Evolutionary conservation across 2,888 invertebrate genomes (phyloP).

Genomic region (Bellardia pandia): DNA sequence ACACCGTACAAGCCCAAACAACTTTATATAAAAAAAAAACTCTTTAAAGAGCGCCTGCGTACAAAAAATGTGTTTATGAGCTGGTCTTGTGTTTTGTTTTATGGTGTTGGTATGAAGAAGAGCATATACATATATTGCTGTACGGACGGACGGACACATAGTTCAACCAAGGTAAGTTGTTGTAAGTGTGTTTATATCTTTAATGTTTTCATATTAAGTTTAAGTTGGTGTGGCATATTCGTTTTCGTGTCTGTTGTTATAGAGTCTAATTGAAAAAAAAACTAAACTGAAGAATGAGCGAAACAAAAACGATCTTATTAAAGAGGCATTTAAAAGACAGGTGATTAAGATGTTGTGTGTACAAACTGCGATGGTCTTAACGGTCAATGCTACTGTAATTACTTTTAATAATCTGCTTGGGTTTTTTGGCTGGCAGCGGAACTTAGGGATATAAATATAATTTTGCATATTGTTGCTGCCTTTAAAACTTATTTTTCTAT

Average conservation of each 20-base stretch:
- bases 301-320: conserved; percentile 47
- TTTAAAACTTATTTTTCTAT: too few relatives aligned
- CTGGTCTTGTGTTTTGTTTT: conserved; percentile 3
- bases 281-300: background rate
- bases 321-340: conserved; percentile 41
- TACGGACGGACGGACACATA: background rate
- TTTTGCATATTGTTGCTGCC: too few relatives aligned
- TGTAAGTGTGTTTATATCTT: background rate
- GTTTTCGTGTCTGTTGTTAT: background rate
- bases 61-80: conserved; percentile 34
- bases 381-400: conserved; percentile 65
- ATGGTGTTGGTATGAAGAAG: background rate
- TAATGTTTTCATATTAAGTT: conserved; percentile 20
- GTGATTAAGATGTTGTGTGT: conserved; percentile 36
- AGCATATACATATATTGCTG: background rate
- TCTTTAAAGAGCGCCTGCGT: conserved; percentile 18
- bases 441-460: background rate
- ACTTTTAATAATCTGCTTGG: background rate
- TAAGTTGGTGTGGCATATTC: conserved; percentile 6
- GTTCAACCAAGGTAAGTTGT: conserved; percentile 22
- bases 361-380: conserved; percentile 29
- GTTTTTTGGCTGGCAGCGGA: conserved; percentile 31
- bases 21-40: background rate
- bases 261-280: conserved; percentile 30
- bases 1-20: background rate